Percentiles rank a stretch among this genome's conserved stretches.
phyloP scores from a whole-genome alignment of 2,113 vertebrate genomes.

The Glareola pratincola region DNA sequence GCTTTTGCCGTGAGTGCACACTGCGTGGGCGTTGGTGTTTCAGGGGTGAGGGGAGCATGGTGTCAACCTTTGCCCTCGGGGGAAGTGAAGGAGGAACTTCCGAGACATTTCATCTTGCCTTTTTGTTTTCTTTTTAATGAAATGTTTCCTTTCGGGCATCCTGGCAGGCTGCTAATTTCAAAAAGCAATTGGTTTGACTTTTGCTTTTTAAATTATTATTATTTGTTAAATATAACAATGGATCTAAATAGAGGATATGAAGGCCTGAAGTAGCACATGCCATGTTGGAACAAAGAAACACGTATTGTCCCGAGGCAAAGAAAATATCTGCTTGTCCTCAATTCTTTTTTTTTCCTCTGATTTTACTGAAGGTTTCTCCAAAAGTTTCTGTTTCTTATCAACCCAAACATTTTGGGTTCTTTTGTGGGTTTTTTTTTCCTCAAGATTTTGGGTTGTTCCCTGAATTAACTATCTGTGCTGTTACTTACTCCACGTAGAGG shows the following conservation, averaged over 20 bases:
- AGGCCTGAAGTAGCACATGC: neutral
- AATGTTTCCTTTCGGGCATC: neutral
- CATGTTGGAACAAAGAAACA: neutral
- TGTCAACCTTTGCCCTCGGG: neutral
- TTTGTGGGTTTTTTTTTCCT: neutral
- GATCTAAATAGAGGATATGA: neutral
- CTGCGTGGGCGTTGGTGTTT: rapidly evolving
- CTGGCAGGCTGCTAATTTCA: neutral
- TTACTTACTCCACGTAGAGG: neutral
- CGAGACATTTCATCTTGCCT: neutral
- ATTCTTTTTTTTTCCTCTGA: neutral
- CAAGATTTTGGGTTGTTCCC: neutral
- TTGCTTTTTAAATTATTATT: neutral
- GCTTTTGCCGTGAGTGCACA: neutral
- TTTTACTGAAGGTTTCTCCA: neutral
- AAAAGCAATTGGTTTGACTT: neutral
- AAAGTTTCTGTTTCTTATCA: neutral
- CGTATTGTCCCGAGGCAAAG: neutral
- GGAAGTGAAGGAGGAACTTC: neutral
- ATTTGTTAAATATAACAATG: neutral
- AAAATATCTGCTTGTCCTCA: neutral
- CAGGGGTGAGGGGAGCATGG: neutral
- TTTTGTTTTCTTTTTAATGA: neutral
- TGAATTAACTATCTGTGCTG: neutral
- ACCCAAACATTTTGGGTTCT: neutral